Base-by-base conservation (phyloP, 2,797 vertebrate species). In the Dicrostonyx torquatus region DNA sequence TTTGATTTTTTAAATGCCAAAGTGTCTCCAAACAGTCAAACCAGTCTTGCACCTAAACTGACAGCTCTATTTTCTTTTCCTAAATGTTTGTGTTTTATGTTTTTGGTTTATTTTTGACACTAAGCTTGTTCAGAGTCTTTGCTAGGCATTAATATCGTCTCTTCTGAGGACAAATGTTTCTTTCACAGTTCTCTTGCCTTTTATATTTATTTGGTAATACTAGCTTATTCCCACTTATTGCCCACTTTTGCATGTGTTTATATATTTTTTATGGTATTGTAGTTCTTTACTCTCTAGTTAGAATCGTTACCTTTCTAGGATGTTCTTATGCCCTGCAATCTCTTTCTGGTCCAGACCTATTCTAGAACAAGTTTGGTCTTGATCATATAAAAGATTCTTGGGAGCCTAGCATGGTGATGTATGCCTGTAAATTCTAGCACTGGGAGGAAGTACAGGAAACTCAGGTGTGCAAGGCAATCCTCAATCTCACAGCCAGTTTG, bases 191-290 rank as follows among this genome's bases (percentile, higher is more conserved):
- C 34, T 48, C 40, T 89, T 87, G 82, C 83, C 48, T 64, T 93
- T 87, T 91, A 58, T 48, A 37, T 86, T 89, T 89, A 48, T 80
- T 91, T 75, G 76, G 76, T 15, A 83, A 20, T 83, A 26, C 45
- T 43, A 40, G 72, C 72, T 77, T 48, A 10, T 77, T 53, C 53
- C 37, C 24, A 10, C 20, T 34, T n/a, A 29, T n/a, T 50, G 37
- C 17, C 50, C 85, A 17, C 24, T 70, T 77, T 45, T 45, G 40
- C n/a, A 3, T 53, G 17, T 53, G 2, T 58, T 64, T 85, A 13
- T 62, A 80, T 86, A 24, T 64, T 60, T 91, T 66, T 26, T 45
- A 70, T 10, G 76, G 43, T 80, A 24, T n/a, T 87, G 20, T 29
- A 15, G 24, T 80, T 64, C 29, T 79, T 72, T 73, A 31, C 50